Percentiles rank a stretch among this genome's conserved stretches.
These are phyloP conservation scores for Cheilosia scutellata DNA, from an alignment of 2,888 invertebrate species.

Conservation along the genomic window DNA sequence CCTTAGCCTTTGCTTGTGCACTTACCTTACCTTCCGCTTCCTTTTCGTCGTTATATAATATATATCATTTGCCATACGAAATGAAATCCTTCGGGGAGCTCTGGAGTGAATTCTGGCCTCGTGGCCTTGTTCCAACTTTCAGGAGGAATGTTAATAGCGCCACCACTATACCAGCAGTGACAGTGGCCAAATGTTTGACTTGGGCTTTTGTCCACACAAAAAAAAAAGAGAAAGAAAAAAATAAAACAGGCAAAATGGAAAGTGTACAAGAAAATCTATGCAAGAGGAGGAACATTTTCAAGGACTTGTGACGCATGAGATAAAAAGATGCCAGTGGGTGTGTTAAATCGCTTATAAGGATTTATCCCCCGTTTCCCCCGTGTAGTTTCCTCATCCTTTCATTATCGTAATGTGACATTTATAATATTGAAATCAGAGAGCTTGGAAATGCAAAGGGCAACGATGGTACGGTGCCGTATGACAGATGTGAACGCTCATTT, in stretches of 20 bases:
- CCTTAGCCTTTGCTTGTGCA: background rate
- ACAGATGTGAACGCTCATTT: constrained; percentile 54
- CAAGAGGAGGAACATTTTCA: constrained; percentile 39
- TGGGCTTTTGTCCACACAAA: constrained; percentile 37
- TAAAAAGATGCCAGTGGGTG: constrained; percentile 27
- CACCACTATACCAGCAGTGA: constrained; percentile 3
- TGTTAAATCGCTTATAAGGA: constrained; percentile 53
- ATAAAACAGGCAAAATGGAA: background rate
- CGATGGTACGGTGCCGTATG: constrained; percentile 30
- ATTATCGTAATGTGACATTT: constrained; percentile 61
- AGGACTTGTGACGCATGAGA: constrained; percentile 45
- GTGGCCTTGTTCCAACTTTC: constrained; percentile 66
- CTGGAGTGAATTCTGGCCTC: constrained; percentile 41
- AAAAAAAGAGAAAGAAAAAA: background rate
- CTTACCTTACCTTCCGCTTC: constrained; percentile 26
- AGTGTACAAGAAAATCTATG: constrained; percentile 14
- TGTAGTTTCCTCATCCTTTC: constrained; percentile 2
- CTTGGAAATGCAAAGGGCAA: constrained; percentile 3
- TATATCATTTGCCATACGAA: background rate
- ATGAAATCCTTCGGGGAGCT: constrained; percentile 34
- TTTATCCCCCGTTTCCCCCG: constrained; percentile 1
- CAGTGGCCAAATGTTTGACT: constrained; percentile 50
- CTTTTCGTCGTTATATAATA: background rate
- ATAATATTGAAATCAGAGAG: constrained; percentile 52
- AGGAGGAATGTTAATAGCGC: constrained; percentile 50